Conservation (phyloP, 2,888 invertebrate genomes). For the Troides oblongomaculatus region DNA sequence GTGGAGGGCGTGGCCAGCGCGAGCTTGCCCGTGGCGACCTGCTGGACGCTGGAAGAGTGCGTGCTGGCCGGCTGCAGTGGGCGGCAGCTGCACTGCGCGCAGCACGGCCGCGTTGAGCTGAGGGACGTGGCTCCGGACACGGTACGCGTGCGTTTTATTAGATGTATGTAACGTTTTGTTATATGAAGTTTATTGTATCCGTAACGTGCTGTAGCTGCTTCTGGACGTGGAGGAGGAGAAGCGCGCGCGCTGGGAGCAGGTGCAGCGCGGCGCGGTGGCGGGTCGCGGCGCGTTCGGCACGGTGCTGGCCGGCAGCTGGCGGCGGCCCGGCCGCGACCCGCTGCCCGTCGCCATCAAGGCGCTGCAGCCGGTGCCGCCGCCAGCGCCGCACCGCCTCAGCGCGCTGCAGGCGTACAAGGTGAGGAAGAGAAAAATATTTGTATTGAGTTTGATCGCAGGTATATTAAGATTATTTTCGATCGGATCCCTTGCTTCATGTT, state of each 20-base stretch:
- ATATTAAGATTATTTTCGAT: too few species aligned
- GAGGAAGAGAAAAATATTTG: too few species aligned
- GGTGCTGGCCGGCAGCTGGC: conserved; percentile 91
- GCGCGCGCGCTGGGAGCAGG: conserved; percentile 89
- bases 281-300: conserved; percentile 99
- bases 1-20: conserved; percentile 86
- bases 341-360: conserved; percentile 92
- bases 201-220: conserved; percentile 80
- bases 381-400: conserved; percentile 42
- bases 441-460: too few species aligned
- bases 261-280: conserved; percentile 86
- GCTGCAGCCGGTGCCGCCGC: conserved; percentile 95
- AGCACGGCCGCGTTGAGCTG: conserved; percentile 87
- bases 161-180: neutral
- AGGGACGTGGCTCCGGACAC: conserved; percentile 95
- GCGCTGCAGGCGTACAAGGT: conserved; percentile 65
- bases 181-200: too few species aligned
- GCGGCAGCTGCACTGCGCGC: conserved; percentile 83
- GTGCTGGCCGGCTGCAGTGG: conserved; percentile 91
- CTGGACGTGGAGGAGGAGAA: conserved; percentile 91
- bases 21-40: conserved; percentile 81
- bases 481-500: too few species aligned
- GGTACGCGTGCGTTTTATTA: conserved; percentile 64
- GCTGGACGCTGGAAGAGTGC: conserved; percentile 98
- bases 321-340: conserved; percentile 54